A percentile compares a stretch with the other conserved stretches of the same genome.
phyloP scores from a whole-genome alignment of 2,888 invertebrate species.

The Aplocera efformata region DNA sequence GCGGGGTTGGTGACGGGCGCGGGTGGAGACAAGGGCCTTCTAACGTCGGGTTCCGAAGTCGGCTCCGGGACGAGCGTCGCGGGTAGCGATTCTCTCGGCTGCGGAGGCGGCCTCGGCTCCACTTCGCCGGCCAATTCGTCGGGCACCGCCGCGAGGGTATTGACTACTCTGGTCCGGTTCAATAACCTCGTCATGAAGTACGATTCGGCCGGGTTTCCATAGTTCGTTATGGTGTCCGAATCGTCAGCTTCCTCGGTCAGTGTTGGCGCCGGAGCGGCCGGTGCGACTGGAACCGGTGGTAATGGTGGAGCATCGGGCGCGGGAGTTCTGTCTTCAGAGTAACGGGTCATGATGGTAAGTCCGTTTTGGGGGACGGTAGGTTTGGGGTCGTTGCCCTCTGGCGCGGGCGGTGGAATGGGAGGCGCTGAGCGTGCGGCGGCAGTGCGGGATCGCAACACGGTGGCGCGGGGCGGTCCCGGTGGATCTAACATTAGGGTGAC shows the following conservation, averaged over 20 bases:
- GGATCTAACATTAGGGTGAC: constrained; percentile 95
- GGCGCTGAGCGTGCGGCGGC: constrained; percentile 29
- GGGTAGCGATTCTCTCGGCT: constrained; percentile 30
- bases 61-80: constrained; percentile 24
- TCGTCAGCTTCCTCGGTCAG: constrained; percentile 35
- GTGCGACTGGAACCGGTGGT: constrained; percentile 51
- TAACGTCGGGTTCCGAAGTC: constrained; percentile 28
- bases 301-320: constrained; percentile 33
- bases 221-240: constrained; percentile 55
- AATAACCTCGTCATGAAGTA: constrained; percentile 71
- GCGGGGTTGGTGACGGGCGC: constrained; percentile 17
- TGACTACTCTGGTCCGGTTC: constrained; percentile 59
- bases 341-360: constrained; percentile 73
- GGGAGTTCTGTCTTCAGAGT: constrained; percentile 56
- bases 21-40: constrained; percentile 22
- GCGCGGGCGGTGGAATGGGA: constrained; percentile 19
- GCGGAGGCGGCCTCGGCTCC: constrained; percentile 29
- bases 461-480: constrained; percentile 88
- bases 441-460: constrained; percentile 76
- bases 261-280: constrained; percentile 42
- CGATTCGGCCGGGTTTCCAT: constrained; percentile 73
- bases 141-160: constrained; percentile 65
- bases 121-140: constrained; percentile 49
- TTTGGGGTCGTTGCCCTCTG: constrained; percentile 27
- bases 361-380: constrained; percentile 63